Evolutionary conservation across 2,113 vertebrate genomes (phyloP).

Genomic region (Ursus arctos): DNA sequence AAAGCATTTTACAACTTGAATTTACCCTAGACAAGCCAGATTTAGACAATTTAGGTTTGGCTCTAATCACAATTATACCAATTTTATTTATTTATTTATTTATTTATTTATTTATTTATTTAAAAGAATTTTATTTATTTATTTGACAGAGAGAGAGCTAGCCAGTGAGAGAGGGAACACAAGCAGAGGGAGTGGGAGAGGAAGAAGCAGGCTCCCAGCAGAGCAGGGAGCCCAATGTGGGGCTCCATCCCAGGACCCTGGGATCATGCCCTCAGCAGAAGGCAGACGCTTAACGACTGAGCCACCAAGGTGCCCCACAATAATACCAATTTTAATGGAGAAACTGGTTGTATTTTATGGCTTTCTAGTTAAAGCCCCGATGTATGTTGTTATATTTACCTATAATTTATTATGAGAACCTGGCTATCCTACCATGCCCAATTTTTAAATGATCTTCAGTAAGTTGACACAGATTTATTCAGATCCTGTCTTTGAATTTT

Average conservation of each 20-base stretch:
- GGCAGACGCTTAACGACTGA: too few relatives aligned
- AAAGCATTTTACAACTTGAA: background rate
- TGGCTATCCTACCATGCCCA: background rate
- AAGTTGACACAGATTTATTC: constrained; percentile 37
- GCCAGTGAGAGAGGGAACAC: too few relatives aligned
- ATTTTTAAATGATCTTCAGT: background rate
- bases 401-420: background rate
- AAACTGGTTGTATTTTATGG: background rate
- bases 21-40: background rate
- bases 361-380: background rate
- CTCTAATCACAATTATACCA: background rate
- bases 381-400: background rate
- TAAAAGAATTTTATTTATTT: too few relatives aligned
- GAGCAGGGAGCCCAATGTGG: too few relatives aligned
- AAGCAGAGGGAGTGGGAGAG: too few relatives aligned
- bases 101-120: too few relatives aligned
- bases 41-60: background rate
- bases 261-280: too few relatives aligned
- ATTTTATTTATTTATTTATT: background rate
- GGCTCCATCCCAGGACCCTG: too few relatives aligned
- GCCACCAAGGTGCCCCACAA: too few relatives aligned
- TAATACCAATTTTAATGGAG: background rate
- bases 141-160: too few relatives aligned
- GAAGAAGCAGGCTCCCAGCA: too few relatives aligned
- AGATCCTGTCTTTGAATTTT: constrained; percentile 49